Percentiles rank a stretch among this genome's conserved stretches.
These are phyloP conservation scores for Vannuccia rotundouncinata DNA, from an alignment of 2,888 invertebrate genomes.

Conservation along the genomic window DNA sequence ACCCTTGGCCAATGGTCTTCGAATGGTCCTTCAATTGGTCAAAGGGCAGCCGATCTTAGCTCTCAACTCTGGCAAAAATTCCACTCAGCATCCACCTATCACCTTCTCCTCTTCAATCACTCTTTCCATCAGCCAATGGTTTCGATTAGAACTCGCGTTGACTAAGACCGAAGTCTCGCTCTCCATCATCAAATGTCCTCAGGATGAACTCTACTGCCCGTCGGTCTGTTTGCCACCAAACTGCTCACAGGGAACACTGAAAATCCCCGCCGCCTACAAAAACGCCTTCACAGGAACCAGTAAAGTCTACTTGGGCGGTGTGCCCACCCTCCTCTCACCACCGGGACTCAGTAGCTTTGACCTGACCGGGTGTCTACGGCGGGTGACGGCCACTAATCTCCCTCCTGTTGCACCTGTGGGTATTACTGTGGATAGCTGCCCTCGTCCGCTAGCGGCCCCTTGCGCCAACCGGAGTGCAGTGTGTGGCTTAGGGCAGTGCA, in stretches of 20 bases:
- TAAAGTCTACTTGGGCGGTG: slow-evolving; percentile 6
- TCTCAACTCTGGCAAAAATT: not conserved
- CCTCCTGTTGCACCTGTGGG: not conserved
- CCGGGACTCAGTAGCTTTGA: slow-evolving; percentile 61
- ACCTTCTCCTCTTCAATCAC: not conserved
- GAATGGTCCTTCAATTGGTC: not conserved
- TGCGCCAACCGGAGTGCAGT: not conserved
- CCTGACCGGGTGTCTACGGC: slow-evolving; percentile 66
- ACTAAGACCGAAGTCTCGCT: not conserved
- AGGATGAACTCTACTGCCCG: not conserved
- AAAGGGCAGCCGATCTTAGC: not conserved
- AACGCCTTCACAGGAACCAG: not conserved
- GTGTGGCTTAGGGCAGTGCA: slow-evolving; percentile 25
- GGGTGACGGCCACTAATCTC: not conserved
- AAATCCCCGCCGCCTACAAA: not conserved
- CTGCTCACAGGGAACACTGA: not conserved
- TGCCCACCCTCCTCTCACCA: slow-evolving; percentile 13
- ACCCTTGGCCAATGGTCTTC: not conserved
- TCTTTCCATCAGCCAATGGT: not conserved
- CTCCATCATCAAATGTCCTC: not conserved
- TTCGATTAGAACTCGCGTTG: not conserved
- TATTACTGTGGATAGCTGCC: not conserved
- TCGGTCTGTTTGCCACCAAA: not conserved
- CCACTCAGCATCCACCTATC: not conserved
- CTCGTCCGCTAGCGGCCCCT: not conserved